A percentile compares a stretch with the other conserved stretches of the same genome.
Evolutionary conservation across 2,888 invertebrate genomes (phyloP).

Genomic region (Yponomeuta plumbellus): DNA sequence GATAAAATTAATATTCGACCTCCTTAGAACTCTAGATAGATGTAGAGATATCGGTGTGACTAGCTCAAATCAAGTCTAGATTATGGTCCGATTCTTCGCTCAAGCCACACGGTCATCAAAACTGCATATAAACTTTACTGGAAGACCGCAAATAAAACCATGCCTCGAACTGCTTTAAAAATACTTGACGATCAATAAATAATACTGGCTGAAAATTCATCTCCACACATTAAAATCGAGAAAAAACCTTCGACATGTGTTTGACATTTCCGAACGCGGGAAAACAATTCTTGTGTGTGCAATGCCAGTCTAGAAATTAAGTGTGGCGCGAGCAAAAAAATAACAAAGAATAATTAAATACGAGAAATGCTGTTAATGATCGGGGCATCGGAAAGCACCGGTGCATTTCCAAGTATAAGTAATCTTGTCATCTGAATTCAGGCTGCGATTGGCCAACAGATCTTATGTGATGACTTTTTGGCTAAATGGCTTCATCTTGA

Average conservation of each 20-base stretch:
- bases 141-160: constrained; percentile 65
- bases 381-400: constrained; percentile 45
- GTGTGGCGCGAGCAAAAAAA: constrained; percentile 31
- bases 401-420: constrained; percentile 71
- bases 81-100: constrained; percentile 22
- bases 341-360: constrained; percentile 49
- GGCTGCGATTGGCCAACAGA: constrained; percentile 53
- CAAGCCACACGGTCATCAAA: constrained; percentile 15
- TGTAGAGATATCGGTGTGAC: constrained; percentile 18
- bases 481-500: constrained; percentile 68
- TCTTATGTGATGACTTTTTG: constrained; percentile 49
- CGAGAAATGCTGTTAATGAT: constrained; percentile 68
- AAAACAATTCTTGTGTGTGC: constrained; percentile 7
- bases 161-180: constrained; percentile 40
- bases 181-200: constrained; percentile 12
- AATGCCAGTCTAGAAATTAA: constrained; percentile 32
- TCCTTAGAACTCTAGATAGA: constrained; percentile 28
- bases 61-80: constrained; percentile 23
- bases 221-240: not conserved
- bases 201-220: constrained; percentile 3
- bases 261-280: constrained; percentile 8
- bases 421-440: constrained; percentile 66
- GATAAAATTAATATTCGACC: constrained; percentile 31
- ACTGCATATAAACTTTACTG: constrained; percentile 38
- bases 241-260: constrained; percentile 1